phyloP scores from a whole-genome alignment of 64 coral and sea anemone species.

The Porites lutea region DNA sequence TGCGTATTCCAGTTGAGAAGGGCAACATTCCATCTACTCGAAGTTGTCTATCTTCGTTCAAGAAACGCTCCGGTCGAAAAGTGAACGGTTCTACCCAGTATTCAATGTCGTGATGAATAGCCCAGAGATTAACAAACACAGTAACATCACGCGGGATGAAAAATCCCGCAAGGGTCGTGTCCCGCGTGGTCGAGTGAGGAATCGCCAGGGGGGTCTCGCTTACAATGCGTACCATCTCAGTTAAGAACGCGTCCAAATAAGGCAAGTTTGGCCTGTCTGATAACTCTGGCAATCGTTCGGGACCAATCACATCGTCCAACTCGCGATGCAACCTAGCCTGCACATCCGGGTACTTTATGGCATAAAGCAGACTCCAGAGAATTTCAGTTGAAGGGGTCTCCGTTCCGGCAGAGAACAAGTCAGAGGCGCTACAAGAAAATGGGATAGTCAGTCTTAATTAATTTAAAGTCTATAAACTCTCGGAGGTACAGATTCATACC shows the following conservation, averaged over 20 bases:
- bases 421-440: conserved; percentile 26
- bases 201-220: conserved; percentile 44
- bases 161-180: conserved; percentile 65
- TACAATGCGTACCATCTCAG: conserved; percentile 56
- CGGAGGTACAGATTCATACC: too few relatives aligned
- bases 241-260: conserved; percentile 71
- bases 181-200: conserved; percentile 39
- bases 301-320: conserved; percentile 36
- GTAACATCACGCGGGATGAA: conserved; percentile 65
- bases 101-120: conserved; percentile 77
- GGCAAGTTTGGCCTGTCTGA: conserved; percentile 59
- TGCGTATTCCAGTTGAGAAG: conserved; percentile 59
- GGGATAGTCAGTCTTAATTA: too few relatives aligned
- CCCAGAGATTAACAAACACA: conserved; percentile 68
- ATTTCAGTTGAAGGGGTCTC: conserved; percentile 19
- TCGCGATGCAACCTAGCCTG: conserved; percentile 57
- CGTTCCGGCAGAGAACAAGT: conserved; percentile 34
- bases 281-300: conserved; percentile 2
- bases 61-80: conserved; percentile 75
- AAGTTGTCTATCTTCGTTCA: conserved; percentile 50
- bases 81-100: conserved; percentile 68
- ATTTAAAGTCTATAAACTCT: too few relatives aligned
- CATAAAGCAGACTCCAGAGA: conserved; percentile 46
- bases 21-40: conserved; percentile 2
- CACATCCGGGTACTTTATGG: conserved; percentile 45